A percentile compares a stretch with the other conserved stretches of the same genome.
phyloP scores from a whole-genome alignment of 2,113 vertebrate species.

The Tychaedon coryphoeus region DNA sequence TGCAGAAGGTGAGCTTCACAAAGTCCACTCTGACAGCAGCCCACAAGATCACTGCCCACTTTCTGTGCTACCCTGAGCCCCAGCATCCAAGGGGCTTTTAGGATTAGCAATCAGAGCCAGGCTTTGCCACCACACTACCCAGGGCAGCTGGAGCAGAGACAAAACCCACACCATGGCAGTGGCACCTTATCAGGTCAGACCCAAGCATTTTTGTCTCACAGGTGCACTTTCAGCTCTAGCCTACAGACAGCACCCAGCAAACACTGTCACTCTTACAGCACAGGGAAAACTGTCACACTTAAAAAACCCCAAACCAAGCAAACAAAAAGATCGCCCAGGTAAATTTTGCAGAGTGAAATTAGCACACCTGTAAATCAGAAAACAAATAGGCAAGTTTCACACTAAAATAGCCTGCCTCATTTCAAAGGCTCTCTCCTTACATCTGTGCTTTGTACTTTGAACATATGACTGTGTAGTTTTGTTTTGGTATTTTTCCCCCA shows the following conservation, averaged over 20 bases:
- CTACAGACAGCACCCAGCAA: not conserved
- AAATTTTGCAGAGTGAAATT: constrained; percentile 39
- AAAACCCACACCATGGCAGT: not conserved
- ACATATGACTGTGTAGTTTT: constrained; percentile 34
- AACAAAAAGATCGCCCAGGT: constrained; percentile 37
- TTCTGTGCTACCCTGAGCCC: not conserved
- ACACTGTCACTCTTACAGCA: constrained; percentile 19
- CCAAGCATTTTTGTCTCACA: not conserved
- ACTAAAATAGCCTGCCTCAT: constrained; percentile 21
- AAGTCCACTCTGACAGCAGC: not conserved
- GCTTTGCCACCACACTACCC: not conserved
- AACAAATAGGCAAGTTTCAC: constrained; percentile 58
- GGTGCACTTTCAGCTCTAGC: constrained; percentile 16
- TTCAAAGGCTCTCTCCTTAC: constrained; percentile 47
- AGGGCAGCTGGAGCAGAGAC: not conserved
- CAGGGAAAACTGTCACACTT: constrained; percentile 34
- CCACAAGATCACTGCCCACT: not conserved
- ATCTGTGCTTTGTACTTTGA: constrained; percentile 53
- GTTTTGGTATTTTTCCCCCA: constrained; percentile 51
- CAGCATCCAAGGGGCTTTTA: not conserved
- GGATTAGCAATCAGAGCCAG: not conserved
- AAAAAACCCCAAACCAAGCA: not conserved
- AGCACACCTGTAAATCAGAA: constrained; percentile 51
- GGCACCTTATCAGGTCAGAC: not conserved
- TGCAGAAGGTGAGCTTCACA: not conserved